A percentile compares a stretch with the other conserved stretches of the same genome.
Conservation (phyloP, 2,888 invertebrate genomes). For the Euplexia lucipara region DNA sequence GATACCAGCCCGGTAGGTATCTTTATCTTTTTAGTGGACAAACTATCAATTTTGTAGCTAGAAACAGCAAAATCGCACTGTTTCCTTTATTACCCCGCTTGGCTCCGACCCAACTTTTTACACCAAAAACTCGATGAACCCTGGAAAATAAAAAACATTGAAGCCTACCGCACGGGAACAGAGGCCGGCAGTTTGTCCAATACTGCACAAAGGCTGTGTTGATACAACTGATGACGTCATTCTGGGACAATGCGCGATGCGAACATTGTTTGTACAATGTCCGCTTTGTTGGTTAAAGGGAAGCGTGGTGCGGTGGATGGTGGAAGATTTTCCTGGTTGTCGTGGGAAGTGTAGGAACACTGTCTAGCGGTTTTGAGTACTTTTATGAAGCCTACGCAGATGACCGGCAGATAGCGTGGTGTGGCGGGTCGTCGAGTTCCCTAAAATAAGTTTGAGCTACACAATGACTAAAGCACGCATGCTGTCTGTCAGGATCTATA, state of each 20-base stretch:
- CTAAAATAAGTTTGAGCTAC: too few relatives aligned
- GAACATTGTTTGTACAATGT: constrained; percentile 67
- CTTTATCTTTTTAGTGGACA: too few relatives aligned
- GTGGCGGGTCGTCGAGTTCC: too few relatives aligned
- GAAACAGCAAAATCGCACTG: neutral
- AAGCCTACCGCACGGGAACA: constrained; percentile 46
- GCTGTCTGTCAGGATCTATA: too few relatives aligned
- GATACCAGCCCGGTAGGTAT: too few relatives aligned
- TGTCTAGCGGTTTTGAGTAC: too few relatives aligned
- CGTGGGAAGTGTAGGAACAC: neutral
- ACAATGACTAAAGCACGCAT: too few relatives aligned
- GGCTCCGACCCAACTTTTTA: constrained; percentile 3
- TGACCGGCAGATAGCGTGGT: too few relatives aligned
- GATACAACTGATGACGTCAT: constrained; percentile 69
- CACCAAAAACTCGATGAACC: constrained; percentile 15
- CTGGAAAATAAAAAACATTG: constrained; percentile 35
- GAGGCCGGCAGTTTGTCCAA: constrained; percentile 43
- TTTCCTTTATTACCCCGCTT: constrained; percentile 27
- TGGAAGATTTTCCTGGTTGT: neutral
- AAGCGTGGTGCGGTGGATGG: neutral
- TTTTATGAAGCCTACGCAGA: too few relatives aligned
- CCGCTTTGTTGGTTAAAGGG: constrained; percentile 62
- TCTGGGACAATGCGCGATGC: constrained; percentile 60
- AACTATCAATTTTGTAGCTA: neutral
- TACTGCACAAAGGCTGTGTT: constrained; percentile 67